A percentile compares a stretch with the other conserved stretches of the same genome.
phyloP scores from a whole-genome alignment of 2,888 invertebrate genomes.

The Drosophila siamana region DNA sequence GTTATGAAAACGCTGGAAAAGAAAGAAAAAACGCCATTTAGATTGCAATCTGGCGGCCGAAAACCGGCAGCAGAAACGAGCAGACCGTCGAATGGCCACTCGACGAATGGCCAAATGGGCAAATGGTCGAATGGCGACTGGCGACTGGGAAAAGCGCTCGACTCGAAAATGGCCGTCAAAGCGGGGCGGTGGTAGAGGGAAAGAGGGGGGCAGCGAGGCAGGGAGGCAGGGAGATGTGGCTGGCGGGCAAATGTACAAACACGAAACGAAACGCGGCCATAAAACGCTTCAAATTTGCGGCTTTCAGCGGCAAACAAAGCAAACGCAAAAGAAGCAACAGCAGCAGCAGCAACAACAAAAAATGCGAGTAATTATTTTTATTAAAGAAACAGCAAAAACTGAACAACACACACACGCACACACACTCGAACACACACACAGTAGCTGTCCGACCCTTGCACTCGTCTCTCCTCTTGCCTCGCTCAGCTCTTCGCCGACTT shows the following conservation, averaged over 20 bases:
- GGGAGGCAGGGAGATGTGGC: constrained; percentile 2
- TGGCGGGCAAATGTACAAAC: constrained; percentile 55
- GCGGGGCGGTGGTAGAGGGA: background rate
- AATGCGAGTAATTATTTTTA: constrained; percentile 74
- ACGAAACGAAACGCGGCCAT: constrained; percentile 69
- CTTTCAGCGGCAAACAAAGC: constrained; percentile 67
- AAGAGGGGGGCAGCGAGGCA: too few species aligned
- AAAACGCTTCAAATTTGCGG: constrained; percentile 72
- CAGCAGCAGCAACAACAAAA: constrained; percentile 38
- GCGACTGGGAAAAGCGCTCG: constrained; percentile 65
- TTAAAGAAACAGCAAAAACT: constrained; percentile 53
- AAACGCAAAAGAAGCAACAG: constrained; percentile 39
- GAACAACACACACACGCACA: constrained; percentile 17
- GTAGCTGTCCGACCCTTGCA: constrained; percentile 22
- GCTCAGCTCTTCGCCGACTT: constrained; percentile 24
- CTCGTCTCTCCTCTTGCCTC: background rate
- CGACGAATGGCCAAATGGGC: constrained; percentile 10
- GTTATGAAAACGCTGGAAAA: constrained; percentile 69
- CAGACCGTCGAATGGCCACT: constrained; percentile 18
- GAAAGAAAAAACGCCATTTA: constrained; percentile 59
- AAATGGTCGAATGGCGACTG: constrained; percentile 13
- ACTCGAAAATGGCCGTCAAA: constrained; percentile 70
- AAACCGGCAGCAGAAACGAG: constrained; percentile 61
- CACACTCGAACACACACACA: constrained; percentile 16
- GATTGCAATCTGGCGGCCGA: constrained; percentile 69